These are phyloP conservation scores for Odobenus rosmarus DNA, from an alignment of 2,113 vertebrate genomes.

Conservation along the genomic window DNA sequence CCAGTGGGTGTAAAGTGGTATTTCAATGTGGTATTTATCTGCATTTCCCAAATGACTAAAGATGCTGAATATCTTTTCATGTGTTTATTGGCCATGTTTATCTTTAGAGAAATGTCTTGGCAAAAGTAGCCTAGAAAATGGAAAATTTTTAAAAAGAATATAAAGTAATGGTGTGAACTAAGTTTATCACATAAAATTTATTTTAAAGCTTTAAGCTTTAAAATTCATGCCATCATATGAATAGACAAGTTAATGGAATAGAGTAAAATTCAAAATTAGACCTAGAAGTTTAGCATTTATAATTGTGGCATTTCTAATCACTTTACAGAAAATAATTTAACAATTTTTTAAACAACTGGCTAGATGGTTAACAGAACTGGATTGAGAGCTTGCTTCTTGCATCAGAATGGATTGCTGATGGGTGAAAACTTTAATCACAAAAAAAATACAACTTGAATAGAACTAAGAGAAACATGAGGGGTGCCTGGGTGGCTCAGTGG, in stretches of 20 bases:
- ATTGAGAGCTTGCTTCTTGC: not conserved
- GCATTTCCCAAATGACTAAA: not conserved
- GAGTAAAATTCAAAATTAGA: not conserved
- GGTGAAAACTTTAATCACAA: not conserved
- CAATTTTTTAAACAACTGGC: not conserved
- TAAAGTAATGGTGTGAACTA: not conserved
- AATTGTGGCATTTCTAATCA: not conserved
- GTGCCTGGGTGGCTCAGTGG: no score
- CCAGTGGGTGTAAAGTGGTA: not conserved
- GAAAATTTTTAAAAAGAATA: not conserved
- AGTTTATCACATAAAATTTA: not conserved
- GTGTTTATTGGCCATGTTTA: not conserved
- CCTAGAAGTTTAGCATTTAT: not conserved
- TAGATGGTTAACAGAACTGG: not conserved
- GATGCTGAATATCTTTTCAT: not conserved
- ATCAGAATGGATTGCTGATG: not conserved
- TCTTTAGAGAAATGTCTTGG: not conserved
- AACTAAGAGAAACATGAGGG: not conserved
- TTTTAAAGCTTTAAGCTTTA: not conserved
- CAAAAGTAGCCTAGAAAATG: not conserved
- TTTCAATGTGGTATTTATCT: not conserved
- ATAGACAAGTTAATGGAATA: not conserved
- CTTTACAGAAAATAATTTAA: not conserved
- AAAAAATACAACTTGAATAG: not conserved
- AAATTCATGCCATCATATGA: not conserved